Evolutionary conservation across 2,888 invertebrate genomes (phyloP).

Genomic region (Drosophila austrosaltans): DNA sequence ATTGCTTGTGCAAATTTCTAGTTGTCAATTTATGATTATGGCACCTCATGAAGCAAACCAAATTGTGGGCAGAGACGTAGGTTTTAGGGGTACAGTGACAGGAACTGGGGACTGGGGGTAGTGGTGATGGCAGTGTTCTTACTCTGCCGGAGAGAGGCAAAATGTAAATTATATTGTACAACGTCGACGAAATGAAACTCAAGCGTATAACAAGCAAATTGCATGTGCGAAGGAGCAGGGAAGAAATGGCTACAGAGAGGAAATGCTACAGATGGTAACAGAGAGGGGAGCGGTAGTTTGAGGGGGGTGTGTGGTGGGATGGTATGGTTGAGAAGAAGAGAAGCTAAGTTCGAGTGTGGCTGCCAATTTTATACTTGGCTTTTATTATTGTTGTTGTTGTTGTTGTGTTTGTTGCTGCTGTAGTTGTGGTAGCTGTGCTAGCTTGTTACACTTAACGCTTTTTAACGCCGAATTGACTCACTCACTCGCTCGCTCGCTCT

Average conservation of each 20-base stretch:
- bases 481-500: conserved; percentile 2
- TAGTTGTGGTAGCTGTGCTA: conserved; percentile 41
- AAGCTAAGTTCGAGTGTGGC: conserved; percentile 41
- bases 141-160: conserved; percentile 24
- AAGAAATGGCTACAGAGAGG: background rate
- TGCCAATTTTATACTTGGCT: conserved; percentile 68
- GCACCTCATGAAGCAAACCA: conserved; percentile 75
- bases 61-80: background rate
- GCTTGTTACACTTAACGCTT: conserved; percentile 70
- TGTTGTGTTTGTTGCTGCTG: conserved; percentile 31
- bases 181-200: conserved; percentile 69
- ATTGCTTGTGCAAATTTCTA: conserved; percentile 71
- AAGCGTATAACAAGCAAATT: conserved; percentile 69
- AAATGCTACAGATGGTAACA: background rate
- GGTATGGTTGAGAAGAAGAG: too few relatives aligned
- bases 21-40: conserved; percentile 80
- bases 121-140: background rate
- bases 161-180: conserved; percentile 72
- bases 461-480: conserved; percentile 68
- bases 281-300: background rate
- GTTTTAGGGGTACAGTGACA: background rate
- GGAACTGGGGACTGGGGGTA: background rate
- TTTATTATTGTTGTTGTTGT: conserved; percentile 56
- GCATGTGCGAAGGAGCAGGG: conserved; percentile 39
- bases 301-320: too few relatives aligned